Base-by-base conservation (phyloP, 2,797 vertebrate species). In the Epinephelus awoara region DNA sequence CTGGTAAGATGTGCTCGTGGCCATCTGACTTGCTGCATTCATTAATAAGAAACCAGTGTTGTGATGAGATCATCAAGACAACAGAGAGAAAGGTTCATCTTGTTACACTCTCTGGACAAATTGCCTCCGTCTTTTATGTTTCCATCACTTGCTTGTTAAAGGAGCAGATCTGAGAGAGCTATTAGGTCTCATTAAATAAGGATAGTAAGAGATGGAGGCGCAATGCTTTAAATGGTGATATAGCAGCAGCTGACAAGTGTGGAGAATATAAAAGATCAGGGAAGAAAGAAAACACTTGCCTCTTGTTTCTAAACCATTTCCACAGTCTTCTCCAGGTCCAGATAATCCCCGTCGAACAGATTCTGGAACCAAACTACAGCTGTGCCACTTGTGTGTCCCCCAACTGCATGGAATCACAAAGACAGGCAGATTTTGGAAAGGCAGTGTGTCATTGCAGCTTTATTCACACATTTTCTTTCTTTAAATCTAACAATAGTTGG, bases 261-360 rank as follows among this genome's bases (percentile, higher is more conserved):
- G 9, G 47, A 67, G 21, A 66, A 65, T 34, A 19, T 25, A 74
- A 44, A 2, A 68, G 51, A 15, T 46, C 42, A 71, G 40, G 19
- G 46, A 57, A 51, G 23, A 75, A 64, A 49, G 47, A n/a, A 63
- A 64, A 77, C 44, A 83, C 92, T 93, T 94, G 96, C 98, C 97
- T 96, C 97, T 96, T 55, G 94, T 95, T 89, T 99, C 97, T 34
- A 99, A 89, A 15, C 98, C 98, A 0, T 91, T 94, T 29, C 98
- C 98, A 73, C 98, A 99, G 0, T 93, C 76, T 70, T 99, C 98
- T 1, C 42, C 92, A 0, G 93, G 87, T 84, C 94, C 97, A 0
- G 65, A 87, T 40, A 93, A 77, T 70, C 92, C 92, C 65, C 96
- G 96, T 18, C 92, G 92, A 76, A 98, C 92, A 0, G 95, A 94